Base-by-base conservation (phyloP, 2,113 vertebrate species). In the Apodemus sylvaticus region DNA sequence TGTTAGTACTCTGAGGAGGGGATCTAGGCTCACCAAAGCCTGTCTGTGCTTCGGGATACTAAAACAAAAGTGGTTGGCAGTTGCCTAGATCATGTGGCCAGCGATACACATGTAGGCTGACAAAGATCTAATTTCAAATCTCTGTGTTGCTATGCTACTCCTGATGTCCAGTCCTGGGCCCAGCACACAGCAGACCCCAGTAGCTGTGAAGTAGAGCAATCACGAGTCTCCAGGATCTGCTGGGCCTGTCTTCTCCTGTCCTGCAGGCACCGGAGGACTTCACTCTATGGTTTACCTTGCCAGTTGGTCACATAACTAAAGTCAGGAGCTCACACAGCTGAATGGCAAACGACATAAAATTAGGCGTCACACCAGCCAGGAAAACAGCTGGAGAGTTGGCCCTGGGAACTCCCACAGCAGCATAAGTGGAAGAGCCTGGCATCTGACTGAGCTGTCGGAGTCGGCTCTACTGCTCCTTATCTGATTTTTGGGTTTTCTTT, bases 401-500 rank as follows among this genome's bases (percentile, higher is more conserved):
- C 10, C 0, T 20, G 31, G 48, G 58, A 51, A 16, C 22, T 31
- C 51, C 42, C 62, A 48, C 48, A 87, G 74, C 73, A 53, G 78
- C 17, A 64, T 22, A 77, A 86, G 29, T 42, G 31, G 39, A 71
- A 86, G 73, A 76, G 55, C 3, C 62, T 20, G 26, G 34, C 8
- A 16, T 17, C 83, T 79, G 78, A 66, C 45, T 66, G 34, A 7
- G 77, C 58, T 29, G 36, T 51, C 66, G 66, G 19, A 22, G 20
- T 4, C n/a, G 34, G 45, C 42, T 45, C 60, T 48, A 94, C 22
- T 48, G 51, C 34, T 82, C 29, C 19, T 85, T 48, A 24, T 62
- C 81, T 24, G 86, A 79, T 62, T 78, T 58, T 94, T 60, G 87
- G 81, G 36, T 64, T 60, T 92, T n/a, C 51, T 96, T 74, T 45